Evolutionary conservation across 2,797 vertebrate genomes (phyloP).

Genomic region (Amniataba percoides): DNA sequence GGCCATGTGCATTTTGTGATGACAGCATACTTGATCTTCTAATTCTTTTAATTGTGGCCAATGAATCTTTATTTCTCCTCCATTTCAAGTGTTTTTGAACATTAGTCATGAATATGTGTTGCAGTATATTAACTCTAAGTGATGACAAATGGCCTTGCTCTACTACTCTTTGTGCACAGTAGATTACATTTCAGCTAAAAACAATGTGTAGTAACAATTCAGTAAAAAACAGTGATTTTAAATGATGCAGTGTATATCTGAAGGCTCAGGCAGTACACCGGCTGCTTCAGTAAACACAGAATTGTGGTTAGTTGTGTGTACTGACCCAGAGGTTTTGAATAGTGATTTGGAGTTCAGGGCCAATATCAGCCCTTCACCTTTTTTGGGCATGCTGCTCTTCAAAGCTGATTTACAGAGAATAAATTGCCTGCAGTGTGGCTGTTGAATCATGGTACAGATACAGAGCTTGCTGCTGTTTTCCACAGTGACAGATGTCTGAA

Average conservation of each 20-base stretch:
- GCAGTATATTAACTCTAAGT: neutral
- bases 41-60: constrained; percentile 61
- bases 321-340: constrained; percentile 31
- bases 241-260: too few species aligned
- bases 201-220: too few species aligned
- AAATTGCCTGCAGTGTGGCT: constrained; percentile 31
- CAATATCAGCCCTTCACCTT: constrained; percentile 26
- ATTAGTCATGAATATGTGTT: constrained; percentile 5
- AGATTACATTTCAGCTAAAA: neutral
- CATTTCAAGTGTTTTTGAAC: constrained; percentile 14
- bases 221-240: too few species aligned
- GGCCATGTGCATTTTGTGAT: constrained; percentile 30
- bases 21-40: constrained; percentile 45
- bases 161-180: neutral
- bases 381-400: constrained; percentile 29
- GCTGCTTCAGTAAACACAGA: neutral
- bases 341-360: constrained; percentile 13
- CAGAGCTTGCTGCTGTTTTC: constrained; percentile 8
- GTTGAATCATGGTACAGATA: constrained; percentile 25
- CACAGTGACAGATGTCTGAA: constrained; percentile 15
- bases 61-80: constrained; percentile 33
- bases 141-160: neutral
- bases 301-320: neutral
- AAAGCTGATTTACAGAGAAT: constrained; percentile 44
- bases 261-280: neutral